Base-by-base conservation (phyloP, 92 coral and sea anemone species). In the Palythoa grandiflora region DNA sequence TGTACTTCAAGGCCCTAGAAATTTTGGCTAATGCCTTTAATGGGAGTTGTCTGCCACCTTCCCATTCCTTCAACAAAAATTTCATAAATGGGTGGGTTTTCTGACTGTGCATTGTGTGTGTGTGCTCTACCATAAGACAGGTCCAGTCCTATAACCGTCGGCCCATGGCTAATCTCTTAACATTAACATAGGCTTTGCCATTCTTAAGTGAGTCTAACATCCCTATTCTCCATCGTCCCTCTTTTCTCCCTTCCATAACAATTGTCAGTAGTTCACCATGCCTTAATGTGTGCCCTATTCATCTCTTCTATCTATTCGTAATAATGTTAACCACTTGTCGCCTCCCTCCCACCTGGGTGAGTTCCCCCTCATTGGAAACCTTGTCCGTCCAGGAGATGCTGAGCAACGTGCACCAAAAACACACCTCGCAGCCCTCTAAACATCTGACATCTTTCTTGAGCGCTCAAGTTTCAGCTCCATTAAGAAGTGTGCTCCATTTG, bases 401-500 rank as follows among this genome's bases (percentile, higher is more conserved):
- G 44, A 70, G 70, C 70, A 19, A n/a, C 36, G 6, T 63, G 17
- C 21, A 1, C 70, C 10, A 63, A 12, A 63, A n/a, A 35, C 70
- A 63, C 9, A 63, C 3, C 36, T 86, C 83, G 51, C 79, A 86
- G 80, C 88, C 72, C 83, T 86, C 83, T 72, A 51, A 52, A 53
- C 84, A 44, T 71, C 80, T 55, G 38, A 61, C 51, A 39, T 83
- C 75, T 83, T 59, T 83, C 68, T 73, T 59, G 40, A 59, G 47
- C 68, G 48, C 52, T 35, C 52, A 78, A 50, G 73, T 10, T 66
- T 80, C 85, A 39, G 71, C 72, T 17, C 71, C 71, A 80, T 35
- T 59, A 19, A 83, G 83, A 73, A 73, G 54, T 72, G 73, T 44
- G 21, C 84, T 86, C 89, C 83, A 86, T 28, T 28, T 28, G 28